Base-by-base conservation (phyloP, 1,140 invertebrate species). In the Trialeurodes vaporariorum region DNA sequence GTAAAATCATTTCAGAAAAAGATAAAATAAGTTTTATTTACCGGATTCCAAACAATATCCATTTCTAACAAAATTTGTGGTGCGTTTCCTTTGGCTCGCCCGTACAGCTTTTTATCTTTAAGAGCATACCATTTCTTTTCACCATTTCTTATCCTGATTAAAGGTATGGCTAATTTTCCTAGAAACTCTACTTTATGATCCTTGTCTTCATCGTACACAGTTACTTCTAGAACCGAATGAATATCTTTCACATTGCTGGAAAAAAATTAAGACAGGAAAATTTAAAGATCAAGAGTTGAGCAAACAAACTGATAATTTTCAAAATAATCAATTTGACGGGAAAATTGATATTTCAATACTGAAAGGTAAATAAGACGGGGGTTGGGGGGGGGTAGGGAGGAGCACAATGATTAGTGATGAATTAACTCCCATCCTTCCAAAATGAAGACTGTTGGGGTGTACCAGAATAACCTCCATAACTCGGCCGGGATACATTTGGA, bases 161-260 rank as follows among this genome's bases (percentile, higher is more conserved):
- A 79, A 0, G 97, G 96, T 72, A 99, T 88, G 2, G 88, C 87
- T 13, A 98, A 80, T 80, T 94, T 96, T 2, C 97, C 97, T 0
- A 99, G 80, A 79, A 99, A 99, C 79, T 99, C 96, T 0, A 95
- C 92, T 79, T 97, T 97, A 76, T 98, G 96, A 78, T 98, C 95
- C 68, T 93, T 84, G 80, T 99, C 97, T 80, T 99, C 97, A 76
- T 99, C 98, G 77, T 91, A 98, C 0, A 99, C 94, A 0, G 96
- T 98, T n/a, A 99, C 82, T 77, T 99, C 96, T 63, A 99, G 79
- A 24, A 94, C 87, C 49, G 94, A 93, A 73, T 98, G 96, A 64
- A 99, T 96, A 77, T 99, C 98, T 76, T 96, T 96, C 0, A 99
- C 90, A 77, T 95, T 92, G 76, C 94, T 96, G 79, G 61, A 83